These are phyloP conservation scores for Chironomus striatipennis DNA, from an alignment of 1,140 invertebrate genomes.

Conservation along the genomic window DNA sequence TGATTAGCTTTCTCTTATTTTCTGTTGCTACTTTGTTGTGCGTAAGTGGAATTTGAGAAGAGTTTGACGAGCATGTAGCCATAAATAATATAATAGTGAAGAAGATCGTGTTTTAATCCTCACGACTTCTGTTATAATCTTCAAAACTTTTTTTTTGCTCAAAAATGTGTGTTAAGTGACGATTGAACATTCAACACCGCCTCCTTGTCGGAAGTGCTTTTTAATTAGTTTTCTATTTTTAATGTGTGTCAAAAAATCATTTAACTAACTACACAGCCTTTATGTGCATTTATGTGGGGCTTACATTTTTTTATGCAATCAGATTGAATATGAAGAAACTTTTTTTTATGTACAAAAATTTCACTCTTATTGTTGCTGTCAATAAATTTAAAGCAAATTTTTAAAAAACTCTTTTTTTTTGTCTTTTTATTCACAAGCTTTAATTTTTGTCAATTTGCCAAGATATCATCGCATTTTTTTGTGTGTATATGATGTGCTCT, in stretches of 20 bases:
- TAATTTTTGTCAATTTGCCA: background rate
- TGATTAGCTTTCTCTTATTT: background rate
- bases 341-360: too few relatives aligned
- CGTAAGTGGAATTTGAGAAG: too few relatives aligned
- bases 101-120: background rate
- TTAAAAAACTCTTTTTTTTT: too few relatives aligned
- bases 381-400: background rate
- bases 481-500: background rate
- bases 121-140: background rate
- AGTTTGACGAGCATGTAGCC: too few relatives aligned
- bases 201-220: background rate
- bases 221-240: background rate
- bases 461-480: conserved; percentile 1
- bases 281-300: background rate
- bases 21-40: too few relatives aligned
- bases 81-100: too few relatives aligned
- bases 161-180: background rate
- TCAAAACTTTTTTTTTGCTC: background rate
- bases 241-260: too few relatives aligned
- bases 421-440: background rate
- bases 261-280: background rate
- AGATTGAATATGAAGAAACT: too few relatives aligned
- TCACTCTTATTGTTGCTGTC: background rate
- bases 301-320: too few relatives aligned
- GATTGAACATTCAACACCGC: background rate